Conservation (phyloP, 92 coral and sea anemone genomes). For the Siderastrea radians region DNA sequence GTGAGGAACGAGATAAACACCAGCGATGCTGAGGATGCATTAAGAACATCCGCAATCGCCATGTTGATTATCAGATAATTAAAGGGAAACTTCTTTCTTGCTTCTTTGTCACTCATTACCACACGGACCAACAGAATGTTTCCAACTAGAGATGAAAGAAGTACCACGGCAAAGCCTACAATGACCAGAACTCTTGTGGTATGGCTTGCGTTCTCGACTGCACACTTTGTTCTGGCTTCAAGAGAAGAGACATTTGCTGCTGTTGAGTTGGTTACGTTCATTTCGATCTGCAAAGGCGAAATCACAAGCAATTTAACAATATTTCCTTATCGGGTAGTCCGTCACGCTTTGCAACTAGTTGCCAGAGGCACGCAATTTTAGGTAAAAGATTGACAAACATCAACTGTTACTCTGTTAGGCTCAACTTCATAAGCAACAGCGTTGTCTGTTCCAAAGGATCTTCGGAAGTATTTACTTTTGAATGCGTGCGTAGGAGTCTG, state of each 20-base stretch:
- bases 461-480: not conserved
- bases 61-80: constrained; percentile 73
- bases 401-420: not conserved
- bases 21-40: constrained; percentile 60
- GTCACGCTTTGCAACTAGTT: not conserved
- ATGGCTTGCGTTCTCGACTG: constrained; percentile 27
- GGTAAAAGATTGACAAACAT: not conserved
- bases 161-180: constrained; percentile 37
- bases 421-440: not conserved
- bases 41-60: constrained; percentile 76
- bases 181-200: constrained; percentile 31
- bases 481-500: constrained; percentile 29
- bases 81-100: constrained; percentile 61
- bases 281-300: constrained; percentile 18
- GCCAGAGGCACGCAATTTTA: not conserved
- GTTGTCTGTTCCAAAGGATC: not conserved
- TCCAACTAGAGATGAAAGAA: constrained; percentile 64
- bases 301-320: not conserved
- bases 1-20: constrained; percentile 48
- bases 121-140: constrained; percentile 59
- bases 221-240: constrained; percentile 13
- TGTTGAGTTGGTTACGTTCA: constrained; percentile 14
- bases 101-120: constrained; percentile 44
- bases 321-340: not conserved
- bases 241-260: not conserved